Evolutionary conservation across 1,140 invertebrate genomes (phyloP), one percentile per base, ranked within the genome.

Genomic region (Drosophila yakuba): DNA sequence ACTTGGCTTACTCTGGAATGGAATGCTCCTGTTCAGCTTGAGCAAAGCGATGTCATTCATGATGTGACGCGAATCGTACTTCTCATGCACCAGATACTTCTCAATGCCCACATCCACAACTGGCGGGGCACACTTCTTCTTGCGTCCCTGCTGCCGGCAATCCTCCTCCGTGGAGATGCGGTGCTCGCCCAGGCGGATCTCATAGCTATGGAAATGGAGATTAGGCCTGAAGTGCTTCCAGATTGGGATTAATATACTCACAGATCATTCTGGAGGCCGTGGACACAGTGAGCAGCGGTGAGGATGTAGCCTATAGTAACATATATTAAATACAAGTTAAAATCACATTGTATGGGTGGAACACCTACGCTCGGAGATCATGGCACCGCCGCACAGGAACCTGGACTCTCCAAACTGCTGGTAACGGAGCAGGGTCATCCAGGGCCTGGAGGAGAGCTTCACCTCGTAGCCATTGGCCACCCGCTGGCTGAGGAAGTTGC

Each of bases 11-110:
- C 83, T 89, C 10, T 89, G 67, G 20, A 89, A 80, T 3, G 28
- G 45, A 3, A 89, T 73, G 12, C 45, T 83, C 7, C 14, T n/a
- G 10, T 86, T 86, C 1, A 90, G 69, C 10, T 86, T 86, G 41
- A 96, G 63, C 6, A 96, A 76, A 0, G 95, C 96, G 45, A 96
- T 95, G 80, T 96, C 96, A 78, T 96, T 94, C n/a, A 86, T 80
- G 38, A 95, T 93, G 23, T 93, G 91, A 0, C 63, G 66, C 0
- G 94, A 92, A 39, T 93, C 91, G 64, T 96, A 96, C 7, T 93
- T 72, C 54, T 95, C 94, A 71, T 96, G 95, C 3, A 93, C 89
- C 8, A 95, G 93, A 32, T 92, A 89, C 64, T 94, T 93, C 25
- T 93, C 94, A 11, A 96, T 93, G 2, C 91, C 90, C 12, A 95